These are phyloP conservation scores for Caenorhabditis sp. DNA, from an alignment of 2,888 invertebrate species.

Conservation along the genomic window DNA sequence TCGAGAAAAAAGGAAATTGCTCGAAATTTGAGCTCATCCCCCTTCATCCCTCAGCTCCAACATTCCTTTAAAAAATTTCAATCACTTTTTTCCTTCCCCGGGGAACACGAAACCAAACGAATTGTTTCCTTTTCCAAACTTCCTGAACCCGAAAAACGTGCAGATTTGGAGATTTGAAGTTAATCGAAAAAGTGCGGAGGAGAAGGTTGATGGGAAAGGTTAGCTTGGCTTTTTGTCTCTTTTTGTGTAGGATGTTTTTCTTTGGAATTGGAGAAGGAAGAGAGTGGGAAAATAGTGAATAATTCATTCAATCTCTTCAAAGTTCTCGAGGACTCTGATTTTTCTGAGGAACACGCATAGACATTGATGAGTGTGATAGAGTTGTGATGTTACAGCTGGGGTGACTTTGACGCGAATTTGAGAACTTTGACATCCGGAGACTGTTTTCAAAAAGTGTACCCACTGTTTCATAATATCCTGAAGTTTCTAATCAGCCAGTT, in stretches of 20 bases:
- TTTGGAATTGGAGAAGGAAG: background rate
- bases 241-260: background rate
- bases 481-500: too few relatives aligned
- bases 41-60: background rate
- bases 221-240: background rate
- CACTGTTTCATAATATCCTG: too few relatives aligned
- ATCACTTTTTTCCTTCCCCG: constrained; percentile 35
- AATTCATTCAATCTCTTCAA: background rate
- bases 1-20: constrained; percentile 11
- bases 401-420: too few relatives aligned
- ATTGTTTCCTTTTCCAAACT: background rate
- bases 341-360: background rate
- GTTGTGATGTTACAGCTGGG: background rate
- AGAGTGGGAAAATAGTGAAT: constrained; percentile 8
- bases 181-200: background rate
- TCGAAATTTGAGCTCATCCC: constrained; percentile 35
- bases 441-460: too few relatives aligned
- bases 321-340: background rate
- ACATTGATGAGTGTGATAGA: background rate
- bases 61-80: constrained; percentile 26
- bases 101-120: constrained; percentile 32
- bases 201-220: constrained; percentile 6
- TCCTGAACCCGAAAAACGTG: constrained; percentile 9
- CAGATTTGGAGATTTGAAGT: constrained; percentile 9
- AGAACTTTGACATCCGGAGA: too few relatives aligned